Conservation (phyloP, 1,140 invertebrate genomes). For the Venustaconcha ellipsiformis region DNA sequence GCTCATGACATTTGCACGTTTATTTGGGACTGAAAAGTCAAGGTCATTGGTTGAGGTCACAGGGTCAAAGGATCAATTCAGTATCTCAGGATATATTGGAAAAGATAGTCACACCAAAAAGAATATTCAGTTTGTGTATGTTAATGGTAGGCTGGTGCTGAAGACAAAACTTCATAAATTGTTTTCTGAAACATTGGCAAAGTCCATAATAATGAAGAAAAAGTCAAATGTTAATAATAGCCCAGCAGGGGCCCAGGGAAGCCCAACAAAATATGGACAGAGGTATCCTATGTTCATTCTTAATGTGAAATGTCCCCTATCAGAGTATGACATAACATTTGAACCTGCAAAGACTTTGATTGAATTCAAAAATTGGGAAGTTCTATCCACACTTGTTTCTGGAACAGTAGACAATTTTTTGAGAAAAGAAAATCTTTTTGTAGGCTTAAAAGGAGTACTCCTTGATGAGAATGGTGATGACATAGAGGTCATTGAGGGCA, state of each 20-base stretch:
- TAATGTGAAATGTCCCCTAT: slow-evolving; percentile 74
- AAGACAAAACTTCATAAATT: slow-evolving; percentile 72
- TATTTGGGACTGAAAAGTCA: slow-evolving; percentile 71
- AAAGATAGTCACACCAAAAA: slow-evolving; percentile 68
- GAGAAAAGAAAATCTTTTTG: slow-evolving; percentile 41
- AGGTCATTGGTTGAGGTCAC: slow-evolving; percentile 70
- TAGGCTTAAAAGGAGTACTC: too few relatives aligned
- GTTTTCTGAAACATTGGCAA: slow-evolving; percentile 68
- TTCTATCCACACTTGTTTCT: slow-evolving; percentile 71
- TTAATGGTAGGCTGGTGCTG: slow-evolving; percentile 75
- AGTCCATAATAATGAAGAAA: slow-evolving; percentile 48
- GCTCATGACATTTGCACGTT: slow-evolving; percentile 70
- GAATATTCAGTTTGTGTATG: slow-evolving; percentile 75
- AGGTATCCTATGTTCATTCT: slow-evolving; percentile 74
- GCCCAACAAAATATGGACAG: slow-evolving; percentile 61
- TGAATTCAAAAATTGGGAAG: slow-evolving; percentile 75
- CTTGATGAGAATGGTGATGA: too few relatives aligned
- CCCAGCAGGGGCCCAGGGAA: slow-evolving; percentile 23
- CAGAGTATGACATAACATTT: slow-evolving; percentile 73
- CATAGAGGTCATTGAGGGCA: neutral
- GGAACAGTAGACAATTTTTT: slow-evolving; percentile 68
- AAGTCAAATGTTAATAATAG: slow-evolving; percentile 36
- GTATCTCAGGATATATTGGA: slow-evolving; percentile 72
- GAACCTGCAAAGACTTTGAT: slow-evolving; percentile 72
- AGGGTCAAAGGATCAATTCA: slow-evolving; percentile 70